phyloP scores from a whole-genome alignment of 2,113 vertebrate species.

The Brachionichthys hirsutus region DNA sequence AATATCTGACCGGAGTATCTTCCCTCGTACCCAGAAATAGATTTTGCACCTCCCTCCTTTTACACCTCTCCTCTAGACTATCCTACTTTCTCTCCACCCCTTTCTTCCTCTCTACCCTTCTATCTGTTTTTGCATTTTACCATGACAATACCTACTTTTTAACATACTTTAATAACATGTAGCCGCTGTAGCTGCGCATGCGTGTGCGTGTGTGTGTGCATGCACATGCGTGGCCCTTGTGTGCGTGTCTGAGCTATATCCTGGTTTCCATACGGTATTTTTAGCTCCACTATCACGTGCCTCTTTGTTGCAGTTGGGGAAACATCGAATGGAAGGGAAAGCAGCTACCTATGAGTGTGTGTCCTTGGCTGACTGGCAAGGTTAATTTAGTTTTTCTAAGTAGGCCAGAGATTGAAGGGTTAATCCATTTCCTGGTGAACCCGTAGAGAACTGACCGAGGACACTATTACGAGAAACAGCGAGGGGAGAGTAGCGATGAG shows the following conservation, averaged over 20 bases:
- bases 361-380: conserved; percentile 60
- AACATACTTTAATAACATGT: background rate
- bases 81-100: conserved; percentile 15
- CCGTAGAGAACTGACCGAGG: conserved; percentile 59
- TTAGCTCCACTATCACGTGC: conserved; percentile 60
- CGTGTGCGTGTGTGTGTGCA: too few relatives aligned
- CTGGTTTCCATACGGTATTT: conserved; percentile 43
- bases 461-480: conserved; percentile 33
- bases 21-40: conserved; percentile 44
- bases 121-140: conserved; percentile 11
- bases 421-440: conserved; percentile 63
- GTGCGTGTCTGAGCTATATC: conserved; percentile 19
- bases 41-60: conserved; percentile 30
- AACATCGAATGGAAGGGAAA: conserved; percentile 53
- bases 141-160: conserved; percentile 9
- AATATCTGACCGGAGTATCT: conserved; percentile 18
- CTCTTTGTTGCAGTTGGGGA: conserved; percentile 40
- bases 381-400: conserved; percentile 49
- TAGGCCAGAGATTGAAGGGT: conserved; percentile 60
- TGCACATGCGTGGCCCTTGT: background rate
- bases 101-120: conserved; percentile 7
- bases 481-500: conserved; percentile 7
- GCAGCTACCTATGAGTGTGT: conserved; percentile 11
- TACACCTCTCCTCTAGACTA: conserved; percentile 29
- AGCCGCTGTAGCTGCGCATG: too few relatives aligned